A percentile compares a stretch with the other conserved stretches of the same genome.
phyloP scores from a whole-genome alignment of 2,797 vertebrate species.

The Galagoides demidoff region DNA sequence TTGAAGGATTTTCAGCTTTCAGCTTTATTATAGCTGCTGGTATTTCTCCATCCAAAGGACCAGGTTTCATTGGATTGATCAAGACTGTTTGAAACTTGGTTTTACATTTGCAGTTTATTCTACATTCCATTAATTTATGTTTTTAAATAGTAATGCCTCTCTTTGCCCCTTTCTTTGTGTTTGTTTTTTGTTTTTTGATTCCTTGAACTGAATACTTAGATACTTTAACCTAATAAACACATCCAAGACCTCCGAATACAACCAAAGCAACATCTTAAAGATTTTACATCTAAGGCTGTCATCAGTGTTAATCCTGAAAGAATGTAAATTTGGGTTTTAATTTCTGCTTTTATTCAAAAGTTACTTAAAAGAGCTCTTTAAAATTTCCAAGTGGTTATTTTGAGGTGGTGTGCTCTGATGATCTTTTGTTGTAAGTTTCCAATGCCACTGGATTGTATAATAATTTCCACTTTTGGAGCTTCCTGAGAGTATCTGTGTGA shows the following conservation, averaged over 20 bases:
- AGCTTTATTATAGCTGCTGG: background rate
- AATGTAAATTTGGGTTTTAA: background rate
- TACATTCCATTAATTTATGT: background rate
- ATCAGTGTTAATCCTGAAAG: background rate
- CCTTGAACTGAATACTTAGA: background rate
- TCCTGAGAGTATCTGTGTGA: background rate
- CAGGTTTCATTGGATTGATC: background rate
- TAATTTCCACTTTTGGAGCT: background rate
- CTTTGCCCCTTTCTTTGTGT: background rate
- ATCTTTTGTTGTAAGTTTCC: conserved; percentile 19
- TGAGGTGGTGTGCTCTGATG: background rate
- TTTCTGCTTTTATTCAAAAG: background rate
- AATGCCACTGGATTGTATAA: background rate
- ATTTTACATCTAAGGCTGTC: background rate
- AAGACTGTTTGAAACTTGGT: background rate
- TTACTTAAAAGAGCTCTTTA: background rate
- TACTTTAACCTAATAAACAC: background rate
- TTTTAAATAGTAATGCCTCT: background rate
- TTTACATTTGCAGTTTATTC: background rate
- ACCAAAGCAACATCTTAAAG: background rate
- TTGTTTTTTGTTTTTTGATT: background rate
- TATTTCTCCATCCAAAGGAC: background rate
- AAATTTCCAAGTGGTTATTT: conserved; percentile 3
- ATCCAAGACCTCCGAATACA: background rate
- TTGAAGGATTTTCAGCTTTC: background rate